These are phyloP conservation scores for Nothocercus julius DNA, from an alignment of 2,113 vertebrate genomes.

Conservation along the genomic window DNA sequence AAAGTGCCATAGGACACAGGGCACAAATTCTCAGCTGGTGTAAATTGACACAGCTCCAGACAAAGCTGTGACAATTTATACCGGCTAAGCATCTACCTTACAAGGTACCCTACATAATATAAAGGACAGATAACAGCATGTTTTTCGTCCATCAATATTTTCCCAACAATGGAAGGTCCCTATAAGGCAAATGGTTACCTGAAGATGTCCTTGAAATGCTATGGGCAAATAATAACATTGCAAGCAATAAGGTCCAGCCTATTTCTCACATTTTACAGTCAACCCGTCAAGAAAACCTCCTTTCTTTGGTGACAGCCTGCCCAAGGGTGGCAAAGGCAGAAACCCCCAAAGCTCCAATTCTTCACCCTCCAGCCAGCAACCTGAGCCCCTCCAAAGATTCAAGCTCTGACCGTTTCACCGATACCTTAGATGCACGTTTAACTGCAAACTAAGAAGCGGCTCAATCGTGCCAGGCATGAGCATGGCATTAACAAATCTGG, in stretches of 20 bases:
- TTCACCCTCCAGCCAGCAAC: not conserved
- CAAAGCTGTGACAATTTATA: slow-evolving; percentile 42
- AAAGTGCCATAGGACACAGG: slow-evolving; percentile 93
- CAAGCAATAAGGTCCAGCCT: slow-evolving; percentile 67
- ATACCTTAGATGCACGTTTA: not conserved
- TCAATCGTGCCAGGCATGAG: not conserved
- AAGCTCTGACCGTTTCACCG: not conserved
- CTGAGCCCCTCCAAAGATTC: not conserved
- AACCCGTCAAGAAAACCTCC: slow-evolving; percentile 68
- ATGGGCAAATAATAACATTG: slow-evolving; percentile 84
- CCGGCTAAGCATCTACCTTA: slow-evolving; percentile 59
- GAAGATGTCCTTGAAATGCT: slow-evolving; percentile 87
- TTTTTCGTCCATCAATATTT: slow-evolving; percentile 79
- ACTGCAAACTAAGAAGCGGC: not conserved
- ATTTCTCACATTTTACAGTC: slow-evolving; percentile 13
- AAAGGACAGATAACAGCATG: slow-evolving; percentile 81
- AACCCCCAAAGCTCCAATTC: not conserved
- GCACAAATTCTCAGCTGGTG: slow-evolving; percentile 55
- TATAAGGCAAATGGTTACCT: slow-evolving; percentile 97
- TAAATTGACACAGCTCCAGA: slow-evolving; percentile 50
- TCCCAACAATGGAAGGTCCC: slow-evolving; percentile 86
- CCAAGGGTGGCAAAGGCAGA: slow-evolving; percentile 77
- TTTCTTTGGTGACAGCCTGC: slow-evolving; percentile 85
- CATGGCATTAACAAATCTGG: not conserved
- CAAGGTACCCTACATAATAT: slow-evolving; percentile 82